A percentile compares a stretch with the other conserved stretches of the same genome.
Evolutionary conservation across 2,888 invertebrate genomes (phyloP).

Genomic region (Agriopis aurantiaria): DNA sequence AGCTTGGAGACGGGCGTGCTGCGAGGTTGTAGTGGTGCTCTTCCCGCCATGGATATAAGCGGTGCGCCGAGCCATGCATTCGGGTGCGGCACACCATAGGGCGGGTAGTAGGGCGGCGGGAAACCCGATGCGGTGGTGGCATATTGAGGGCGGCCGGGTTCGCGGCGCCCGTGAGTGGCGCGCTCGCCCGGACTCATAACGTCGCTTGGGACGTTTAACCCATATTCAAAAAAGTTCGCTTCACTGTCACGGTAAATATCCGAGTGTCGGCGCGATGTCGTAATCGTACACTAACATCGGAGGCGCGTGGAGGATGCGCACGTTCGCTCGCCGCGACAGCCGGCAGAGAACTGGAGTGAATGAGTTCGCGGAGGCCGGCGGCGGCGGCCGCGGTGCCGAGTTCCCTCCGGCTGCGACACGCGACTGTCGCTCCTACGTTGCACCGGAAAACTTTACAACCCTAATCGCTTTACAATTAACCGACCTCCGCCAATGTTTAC

Average conservation of each 20-base stretch:
- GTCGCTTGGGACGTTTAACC: constrained; percentile 88
- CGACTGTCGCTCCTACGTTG: constrained; percentile 68
- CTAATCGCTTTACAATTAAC: constrained; percentile 82
- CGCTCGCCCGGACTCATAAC: constrained; percentile 86
- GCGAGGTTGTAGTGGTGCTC: constrained; percentile 76
- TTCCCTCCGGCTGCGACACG: constrained; percentile 70
- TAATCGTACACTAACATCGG: constrained; percentile 84
- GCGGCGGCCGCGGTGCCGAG: constrained; percentile 70
- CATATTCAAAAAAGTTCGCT: constrained; percentile 86
- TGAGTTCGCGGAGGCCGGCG: constrained; percentile 74
- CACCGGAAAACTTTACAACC: constrained; percentile 81
- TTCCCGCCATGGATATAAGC: constrained; percentile 91
- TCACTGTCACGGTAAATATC: constrained; percentile 84
- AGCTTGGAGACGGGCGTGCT: constrained; percentile 89
- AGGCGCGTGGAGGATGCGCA: constrained; percentile 69
- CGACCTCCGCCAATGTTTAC: constrained; percentile 73
- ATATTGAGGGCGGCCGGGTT: constrained; percentile 84
- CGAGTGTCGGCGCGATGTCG: constrained; percentile 78
- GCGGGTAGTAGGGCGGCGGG: constrained; percentile 83
- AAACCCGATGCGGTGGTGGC: constrained; percentile 81
- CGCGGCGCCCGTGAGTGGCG: constrained; percentile 84
- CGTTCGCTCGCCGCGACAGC: constrained; percentile 78
- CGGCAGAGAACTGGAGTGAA: constrained; percentile 83
- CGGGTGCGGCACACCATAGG: constrained; percentile 85
- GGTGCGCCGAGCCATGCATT: constrained; percentile 93